phyloP scores from a whole-genome alignment of 2,888 invertebrate genomes.

The Gnatocerus cornutus region DNA sequence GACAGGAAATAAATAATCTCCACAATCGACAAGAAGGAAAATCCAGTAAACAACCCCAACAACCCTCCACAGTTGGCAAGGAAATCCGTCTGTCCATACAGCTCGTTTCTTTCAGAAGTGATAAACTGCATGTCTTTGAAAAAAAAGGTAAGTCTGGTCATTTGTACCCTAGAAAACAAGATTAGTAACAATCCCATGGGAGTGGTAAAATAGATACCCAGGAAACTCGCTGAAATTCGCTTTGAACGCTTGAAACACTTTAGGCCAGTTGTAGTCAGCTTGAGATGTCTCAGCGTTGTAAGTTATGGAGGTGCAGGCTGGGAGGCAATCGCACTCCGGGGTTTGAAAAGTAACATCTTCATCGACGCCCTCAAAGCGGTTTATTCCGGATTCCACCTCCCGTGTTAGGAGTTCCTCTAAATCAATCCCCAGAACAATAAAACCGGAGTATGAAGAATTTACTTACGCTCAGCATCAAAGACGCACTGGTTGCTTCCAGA shows the following conservation, averaged over 20 bases:
- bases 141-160: slow-evolving; percentile 79
- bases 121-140: slow-evolving; percentile 80
- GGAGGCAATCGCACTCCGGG: slow-evolving; percentile 74
- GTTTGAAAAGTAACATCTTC: slow-evolving; percentile 54
- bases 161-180: slow-evolving; percentile 70
- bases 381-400: slow-evolving; percentile 71
- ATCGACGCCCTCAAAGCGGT: slow-evolving; percentile 45
- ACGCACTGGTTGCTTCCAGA: slow-evolving; percentile 74
- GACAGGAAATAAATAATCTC: slow-evolving; percentile 78
- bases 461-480: slow-evolving; percentile 73
- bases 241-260: slow-evolving; percentile 74
- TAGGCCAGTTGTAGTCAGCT: slow-evolving; percentile 78
- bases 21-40: slow-evolving; percentile 76
- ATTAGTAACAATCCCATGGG: too few species aligned
- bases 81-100: slow-evolving; percentile 75
- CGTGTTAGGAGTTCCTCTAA: slow-evolving; percentile 73
- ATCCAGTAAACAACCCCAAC: slow-evolving; percentile 77
- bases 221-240: slow-evolving; percentile 68
- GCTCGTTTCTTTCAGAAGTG: slow-evolving; percentile 74
- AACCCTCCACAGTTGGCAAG: slow-evolving; percentile 76
- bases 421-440: not conserved
- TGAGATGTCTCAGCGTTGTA: slow-evolving; percentile 16
- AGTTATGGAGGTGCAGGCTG: slow-evolving; percentile 57
- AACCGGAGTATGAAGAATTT: not conserved
- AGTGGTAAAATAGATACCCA: slow-evolving; percentile 61